Conservation (phyloP, 2,113 vertebrate genomes). For the Podocnemis expansa region DNA sequence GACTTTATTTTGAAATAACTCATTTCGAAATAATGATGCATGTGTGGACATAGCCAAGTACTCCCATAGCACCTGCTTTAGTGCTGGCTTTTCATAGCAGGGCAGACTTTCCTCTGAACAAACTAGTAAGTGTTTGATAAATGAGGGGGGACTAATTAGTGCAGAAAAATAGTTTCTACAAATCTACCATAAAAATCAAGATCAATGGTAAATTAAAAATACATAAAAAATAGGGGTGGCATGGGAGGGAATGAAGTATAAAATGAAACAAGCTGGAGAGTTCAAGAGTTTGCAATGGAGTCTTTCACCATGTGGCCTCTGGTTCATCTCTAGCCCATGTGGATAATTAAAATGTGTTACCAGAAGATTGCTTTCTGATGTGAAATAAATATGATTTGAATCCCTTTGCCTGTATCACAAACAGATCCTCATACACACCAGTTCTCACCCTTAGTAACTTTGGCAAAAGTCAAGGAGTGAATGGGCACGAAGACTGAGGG, state of each 20-base stretch:
- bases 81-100: neutral
- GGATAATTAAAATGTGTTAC: neutral
- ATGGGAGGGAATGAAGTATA: too few species aligned
- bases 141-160: neutral
- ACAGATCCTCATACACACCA: neutral
- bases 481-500: neutral
- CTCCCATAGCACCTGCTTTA: neutral
- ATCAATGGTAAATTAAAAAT: neutral
- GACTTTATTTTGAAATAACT: too few species aligned
- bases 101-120: neutral
- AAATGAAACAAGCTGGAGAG: neutral
- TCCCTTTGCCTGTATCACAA: neutral
- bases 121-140: neutral
- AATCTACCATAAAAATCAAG: neutral
- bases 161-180: neutral
- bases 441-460: neutral
- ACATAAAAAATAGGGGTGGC: neutral
- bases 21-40: too few species aligned
- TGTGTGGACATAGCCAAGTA: too few species aligned
- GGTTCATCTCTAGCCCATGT: neutral
- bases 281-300: neutral
- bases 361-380: too few species aligned
- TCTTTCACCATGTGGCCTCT: neutral
- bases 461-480: neutral
- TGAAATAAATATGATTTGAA: neutral